A percentile compares a stretch with the other conserved stretches of the same genome.
phyloP scores from a whole-genome alignment of 2,888 invertebrate species.

The Malthinus seriepunctatus region DNA sequence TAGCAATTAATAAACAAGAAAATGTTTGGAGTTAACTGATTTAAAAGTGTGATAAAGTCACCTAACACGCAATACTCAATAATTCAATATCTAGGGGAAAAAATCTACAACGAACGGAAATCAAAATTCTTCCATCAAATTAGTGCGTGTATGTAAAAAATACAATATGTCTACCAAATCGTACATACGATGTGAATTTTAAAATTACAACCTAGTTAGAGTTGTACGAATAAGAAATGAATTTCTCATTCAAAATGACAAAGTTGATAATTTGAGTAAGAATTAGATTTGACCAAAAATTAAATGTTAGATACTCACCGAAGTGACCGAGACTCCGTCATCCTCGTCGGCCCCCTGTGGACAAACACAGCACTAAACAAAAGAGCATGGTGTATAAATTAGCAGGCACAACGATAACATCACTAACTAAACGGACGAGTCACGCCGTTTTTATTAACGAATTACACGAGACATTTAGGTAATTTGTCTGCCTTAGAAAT shows the following conservation, averaged over 20 bases:
- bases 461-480: conserved; percentile 50
- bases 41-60: conserved; percentile 10
- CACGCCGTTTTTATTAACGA: conserved; percentile 53
- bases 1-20: conserved; percentile 15
- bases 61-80: conserved; percentile 11
- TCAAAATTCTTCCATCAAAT: conserved; percentile 8
- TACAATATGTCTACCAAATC: not conserved
- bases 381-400: conserved; percentile 55
- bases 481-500: conserved; percentile 48
- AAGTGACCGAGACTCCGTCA: conserved; percentile 69
- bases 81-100: conserved; percentile 2
- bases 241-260: too few species aligned
- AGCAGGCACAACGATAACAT: conserved; percentile 51
- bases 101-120: conserved; percentile 2
- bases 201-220: too few species aligned
- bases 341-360: conserved; percentile 73
- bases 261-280: not conserved
- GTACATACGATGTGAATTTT: too few species aligned
- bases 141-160: not conserved
- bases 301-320: conserved; percentile 63
- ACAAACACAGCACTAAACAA: conserved; percentile 55
- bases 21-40: conserved; percentile 8
- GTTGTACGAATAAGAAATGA: too few species aligned
- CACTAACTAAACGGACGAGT: conserved; percentile 53
- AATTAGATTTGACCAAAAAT: conserved; percentile 26